Conservation (phyloP, 30 jellyfish, hydroid and myxozoan species). For the Pseudorhiza aurosa region DNA sequence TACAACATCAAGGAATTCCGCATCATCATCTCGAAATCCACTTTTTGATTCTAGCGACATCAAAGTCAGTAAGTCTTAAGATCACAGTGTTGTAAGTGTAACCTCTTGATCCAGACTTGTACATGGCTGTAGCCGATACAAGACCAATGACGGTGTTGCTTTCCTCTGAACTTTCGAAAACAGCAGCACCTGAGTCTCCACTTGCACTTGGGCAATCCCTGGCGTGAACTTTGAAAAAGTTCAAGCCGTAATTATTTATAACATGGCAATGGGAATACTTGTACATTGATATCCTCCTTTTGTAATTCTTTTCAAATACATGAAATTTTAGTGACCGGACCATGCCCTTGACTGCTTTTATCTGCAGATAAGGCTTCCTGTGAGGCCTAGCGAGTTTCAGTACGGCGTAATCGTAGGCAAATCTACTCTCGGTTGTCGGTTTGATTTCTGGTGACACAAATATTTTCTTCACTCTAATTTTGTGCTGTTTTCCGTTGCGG, state of each 20-base stretch:
- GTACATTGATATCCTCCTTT: slow-evolving; percentile 10
- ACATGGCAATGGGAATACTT: slow-evolving; percentile 51
- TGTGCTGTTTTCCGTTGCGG: slow-evolving; percentile 65
- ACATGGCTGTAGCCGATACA: slow-evolving; percentile 35
- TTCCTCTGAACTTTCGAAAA: slow-evolving; percentile 12
- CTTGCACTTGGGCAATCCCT: slow-evolving; percentile 52
- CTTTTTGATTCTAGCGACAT: slow-evolving; percentile 21
- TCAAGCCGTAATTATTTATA: not conserved
- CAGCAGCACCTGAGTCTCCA: slow-evolving; percentile 68
- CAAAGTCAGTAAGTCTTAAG: slow-evolving; percentile 22
- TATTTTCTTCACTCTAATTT: slow-evolving; percentile 55
- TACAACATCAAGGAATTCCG: not conserved
- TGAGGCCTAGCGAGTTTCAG: slow-evolving; percentile 59
- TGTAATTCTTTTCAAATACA: slow-evolving; percentile 3
- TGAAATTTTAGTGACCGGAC: slow-evolving; percentile 38
- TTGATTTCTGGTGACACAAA: slow-evolving; percentile 37
- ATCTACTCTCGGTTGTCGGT: slow-evolving; percentile 42
- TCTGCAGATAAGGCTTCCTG: slow-evolving; percentile 30
- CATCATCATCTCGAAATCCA: slow-evolving; percentile 35
- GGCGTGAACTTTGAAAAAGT: slow-evolving; percentile 13
- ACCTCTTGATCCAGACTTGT: slow-evolving; percentile 12
- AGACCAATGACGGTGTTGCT: slow-evolving; percentile 35
- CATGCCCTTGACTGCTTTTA: slow-evolving; percentile 10
- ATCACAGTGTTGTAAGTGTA: slow-evolving; percentile 3
- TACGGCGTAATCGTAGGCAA: slow-evolving; percentile 56